Evolutionary conservation across 2,888 invertebrate species (phyloP).

Genomic region (Tetheella fluctuosa): DNA sequence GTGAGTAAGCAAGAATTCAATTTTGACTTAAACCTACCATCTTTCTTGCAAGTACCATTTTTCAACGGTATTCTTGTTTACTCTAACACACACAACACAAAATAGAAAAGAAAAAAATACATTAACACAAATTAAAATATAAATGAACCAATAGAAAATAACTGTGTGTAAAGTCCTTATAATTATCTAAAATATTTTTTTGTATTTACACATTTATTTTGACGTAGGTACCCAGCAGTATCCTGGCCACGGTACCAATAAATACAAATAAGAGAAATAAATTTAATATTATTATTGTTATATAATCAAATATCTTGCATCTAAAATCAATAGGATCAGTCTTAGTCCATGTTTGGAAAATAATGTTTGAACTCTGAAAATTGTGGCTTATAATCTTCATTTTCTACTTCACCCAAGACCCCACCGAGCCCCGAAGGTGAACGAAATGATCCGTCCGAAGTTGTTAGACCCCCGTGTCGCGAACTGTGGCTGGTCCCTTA

Average conservation of each 20-base stretch:
- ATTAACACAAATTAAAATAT: not conserved
- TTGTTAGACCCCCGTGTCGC: conserved; percentile 65
- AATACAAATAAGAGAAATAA: not conserved
- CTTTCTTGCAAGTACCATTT: not conserved
- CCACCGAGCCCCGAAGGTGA: conserved; percentile 55
- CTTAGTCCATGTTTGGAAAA: not conserved
- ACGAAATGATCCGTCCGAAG: conserved; percentile 80
- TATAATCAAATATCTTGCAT: not conserved
- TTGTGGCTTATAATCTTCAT: conserved; percentile 12
- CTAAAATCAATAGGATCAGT: too few species aligned
- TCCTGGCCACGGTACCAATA: not conserved
- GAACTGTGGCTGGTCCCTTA: conserved; percentile 51
- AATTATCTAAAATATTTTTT: too few species aligned
- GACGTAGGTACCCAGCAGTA: too few species aligned
- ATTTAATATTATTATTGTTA: conserved; percentile 1
- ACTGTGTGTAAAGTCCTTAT: not conserved
- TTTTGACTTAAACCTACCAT: not conserved
- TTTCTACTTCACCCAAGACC: conserved; percentile 35
- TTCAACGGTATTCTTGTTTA: not conserved
- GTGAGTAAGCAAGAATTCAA: not conserved
- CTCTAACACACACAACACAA: not conserved
- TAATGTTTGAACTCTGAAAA: not conserved
- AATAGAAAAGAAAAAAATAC: not conserved
- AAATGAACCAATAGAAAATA: not conserved
- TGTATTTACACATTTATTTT: not conserved